These are phyloP conservation scores for Papilio helenus DNA, from an alignment of 1,140 invertebrate genomes.

Conservation along the genomic window DNA sequence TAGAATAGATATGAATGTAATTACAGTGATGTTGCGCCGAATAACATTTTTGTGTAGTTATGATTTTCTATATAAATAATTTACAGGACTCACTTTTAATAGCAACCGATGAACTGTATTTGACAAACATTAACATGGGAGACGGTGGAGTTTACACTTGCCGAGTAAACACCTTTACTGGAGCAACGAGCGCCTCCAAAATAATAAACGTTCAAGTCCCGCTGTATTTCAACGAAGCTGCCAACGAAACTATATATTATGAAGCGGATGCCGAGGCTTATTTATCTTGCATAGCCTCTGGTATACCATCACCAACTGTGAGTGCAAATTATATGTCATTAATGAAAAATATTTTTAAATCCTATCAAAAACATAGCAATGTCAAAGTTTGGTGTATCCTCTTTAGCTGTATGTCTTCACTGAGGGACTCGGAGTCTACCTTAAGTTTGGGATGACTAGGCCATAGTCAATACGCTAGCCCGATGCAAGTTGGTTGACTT, in stretches of 20 bases:
- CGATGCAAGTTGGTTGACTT: no score
- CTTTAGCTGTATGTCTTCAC: no score
- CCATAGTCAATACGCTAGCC: no score
- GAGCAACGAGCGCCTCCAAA: constrained; percentile 37
- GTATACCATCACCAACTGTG: constrained; percentile 19
- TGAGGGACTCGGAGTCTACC: no score
- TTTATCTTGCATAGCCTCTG: constrained; percentile 47
- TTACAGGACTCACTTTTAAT: constrained; percentile 45
- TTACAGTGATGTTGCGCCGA: no score
- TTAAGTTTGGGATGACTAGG: no score
- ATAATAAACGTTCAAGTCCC: constrained; percentile 47
- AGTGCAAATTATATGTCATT: no score
- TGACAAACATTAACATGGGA: constrained; percentile 38
- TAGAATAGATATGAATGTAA: no score
- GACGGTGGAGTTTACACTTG: constrained; percentile 57
- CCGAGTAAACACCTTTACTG: constrained; percentile 47
- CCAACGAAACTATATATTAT: constrained; percentile 42
- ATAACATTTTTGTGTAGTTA: no score
- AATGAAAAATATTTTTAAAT: no score
- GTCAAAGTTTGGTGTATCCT: no score
- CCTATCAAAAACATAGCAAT: no score
- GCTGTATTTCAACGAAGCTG: constrained; percentile 48
- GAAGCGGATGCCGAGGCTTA: constrained; percentile 8
- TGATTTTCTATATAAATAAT: not conserved
- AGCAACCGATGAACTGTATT: constrained; percentile 31